Percentiles rank a stretch among this genome's conserved stretches.
Conservation (phyloP, 2,888 invertebrate genomes). For the Drosophila setosimentum region DNA sequence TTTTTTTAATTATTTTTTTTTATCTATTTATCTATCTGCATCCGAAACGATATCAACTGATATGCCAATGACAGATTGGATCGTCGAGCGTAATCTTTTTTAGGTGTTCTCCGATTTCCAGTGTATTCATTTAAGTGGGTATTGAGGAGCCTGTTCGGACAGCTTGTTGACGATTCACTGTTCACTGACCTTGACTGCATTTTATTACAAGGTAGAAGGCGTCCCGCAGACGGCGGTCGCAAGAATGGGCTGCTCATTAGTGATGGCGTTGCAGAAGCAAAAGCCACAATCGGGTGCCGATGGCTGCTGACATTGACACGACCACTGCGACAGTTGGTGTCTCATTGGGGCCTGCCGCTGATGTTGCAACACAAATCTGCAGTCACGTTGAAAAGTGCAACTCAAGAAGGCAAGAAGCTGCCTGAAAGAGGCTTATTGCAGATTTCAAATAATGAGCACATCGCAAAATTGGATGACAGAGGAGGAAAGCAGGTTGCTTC, state of each 20-base stretch:
- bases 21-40: background rate
- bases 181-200: background rate
- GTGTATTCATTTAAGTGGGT: background rate
- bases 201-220: slow-evolving; percentile 3
- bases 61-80: background rate
- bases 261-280: slow-evolving; percentile 11
- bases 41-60: background rate
- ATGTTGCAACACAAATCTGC: slow-evolving; percentile 16
- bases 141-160: background rate
- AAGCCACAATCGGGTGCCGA: slow-evolving; percentile 19
- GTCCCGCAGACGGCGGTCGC: slow-evolving; percentile 2
- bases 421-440: slow-evolving; percentile 18
- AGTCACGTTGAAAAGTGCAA: slow-evolving; percentile 47
- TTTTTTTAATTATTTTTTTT: background rate
- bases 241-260: slow-evolving; percentile 13
- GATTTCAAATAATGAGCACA: slow-evolving; percentile 7
- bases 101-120: background rate
- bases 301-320: slow-evolving; percentile 40
- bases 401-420: slow-evolving; percentile 34
- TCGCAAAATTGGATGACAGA: background rate
- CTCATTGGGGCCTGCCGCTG: background rate
- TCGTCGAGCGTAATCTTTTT: background rate
- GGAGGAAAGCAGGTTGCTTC: background rate
- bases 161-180: background rate
- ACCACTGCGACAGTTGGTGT: background rate